Evolutionary conservation across 2,113 vertebrate genomes (phyloP), one percentile per base, ranked within the genome.

Genomic region (Noturus placidus): DNA sequence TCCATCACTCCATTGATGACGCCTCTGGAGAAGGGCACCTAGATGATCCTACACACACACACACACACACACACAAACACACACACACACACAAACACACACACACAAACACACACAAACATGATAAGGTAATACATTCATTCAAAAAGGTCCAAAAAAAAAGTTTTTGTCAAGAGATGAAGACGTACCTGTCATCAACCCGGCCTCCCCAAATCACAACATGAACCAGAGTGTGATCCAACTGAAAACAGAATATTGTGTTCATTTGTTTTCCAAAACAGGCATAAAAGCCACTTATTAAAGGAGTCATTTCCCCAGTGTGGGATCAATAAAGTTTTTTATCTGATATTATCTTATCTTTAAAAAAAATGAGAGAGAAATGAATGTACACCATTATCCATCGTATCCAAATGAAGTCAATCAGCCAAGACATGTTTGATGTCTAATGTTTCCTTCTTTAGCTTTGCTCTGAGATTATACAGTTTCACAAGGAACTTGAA

Each of bases 191-290:
- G 27, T 90, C 56, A 83, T 56, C 17, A 65, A 27, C 30, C n/a
- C 15, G 82, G 57, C 87, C 81, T 52, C 91, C 90, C 94, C 94
- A 95, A 57, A 94, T 92, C 1, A 87, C 90, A 20, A 93, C 91
- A 82, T 94, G 93, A 88, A 95, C 91, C 84, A 96, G 91, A 54
- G 93, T 90, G 27, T 1, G 89, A 84, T 57, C 87, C 87, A 95
- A 25, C 95, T 96, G 91, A 46, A 89, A 90, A 91, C 46, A n/a
- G 22, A 78, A n/a, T 0, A 87, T 50, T 74, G 20, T 57, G 27
- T 61, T 59, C 20, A 57, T 54, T 57, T 80, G 0, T 33, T 57
- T 13, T 2, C 9, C 42, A 5, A 76, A 80, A 33, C 15, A 2
- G 17, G 10, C n/a, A 80, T 35, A 57, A 80, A 56, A 52, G 1